A percentile compares a stretch with the other conserved stretches of the same genome.
Conservation (phyloP, 2,888 invertebrate species). For the Augiades crinisus region DNA sequence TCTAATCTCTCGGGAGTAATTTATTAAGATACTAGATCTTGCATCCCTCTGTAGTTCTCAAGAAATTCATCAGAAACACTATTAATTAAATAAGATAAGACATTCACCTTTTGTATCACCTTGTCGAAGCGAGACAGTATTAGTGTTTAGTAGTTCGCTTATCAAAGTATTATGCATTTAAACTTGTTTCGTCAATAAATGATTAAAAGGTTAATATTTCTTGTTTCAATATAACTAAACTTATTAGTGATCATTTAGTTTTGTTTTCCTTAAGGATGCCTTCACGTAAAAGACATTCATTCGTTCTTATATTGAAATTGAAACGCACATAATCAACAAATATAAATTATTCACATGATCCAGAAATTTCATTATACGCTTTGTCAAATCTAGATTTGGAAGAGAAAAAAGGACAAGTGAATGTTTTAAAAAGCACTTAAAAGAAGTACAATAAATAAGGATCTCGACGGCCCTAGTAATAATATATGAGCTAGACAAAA, state of each 20-base stretch:
- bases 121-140: constrained; percentile 8
- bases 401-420: neutral
- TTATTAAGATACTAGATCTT: constrained; percentile 6
- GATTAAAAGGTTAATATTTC: no score
- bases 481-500: constrained; percentile 1
- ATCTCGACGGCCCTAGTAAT: neutral
- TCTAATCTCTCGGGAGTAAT: constrained; percentile 7
- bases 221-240: no score
- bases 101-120: constrained; percentile 1
- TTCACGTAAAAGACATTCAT: no score
- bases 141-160: constrained; percentile 2
- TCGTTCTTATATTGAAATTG: no score
- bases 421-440: neutral
- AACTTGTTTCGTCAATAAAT: no score
- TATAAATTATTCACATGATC: no score
- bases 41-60: constrained; percentile 3
- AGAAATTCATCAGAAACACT: neutral
- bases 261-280: no score
- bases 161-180: neutral
- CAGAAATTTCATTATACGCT: no score
- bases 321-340: no score
- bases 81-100: constrained; percentile 9
- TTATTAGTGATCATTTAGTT: no score
- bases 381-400: no score
- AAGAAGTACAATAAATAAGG: neutral